A percentile compares a stretch with the other conserved stretches of the same genome.
Evolutionary conservation across 2,113 vertebrate species (phyloP).

Genomic region (Podarcis cretensis): DNA sequence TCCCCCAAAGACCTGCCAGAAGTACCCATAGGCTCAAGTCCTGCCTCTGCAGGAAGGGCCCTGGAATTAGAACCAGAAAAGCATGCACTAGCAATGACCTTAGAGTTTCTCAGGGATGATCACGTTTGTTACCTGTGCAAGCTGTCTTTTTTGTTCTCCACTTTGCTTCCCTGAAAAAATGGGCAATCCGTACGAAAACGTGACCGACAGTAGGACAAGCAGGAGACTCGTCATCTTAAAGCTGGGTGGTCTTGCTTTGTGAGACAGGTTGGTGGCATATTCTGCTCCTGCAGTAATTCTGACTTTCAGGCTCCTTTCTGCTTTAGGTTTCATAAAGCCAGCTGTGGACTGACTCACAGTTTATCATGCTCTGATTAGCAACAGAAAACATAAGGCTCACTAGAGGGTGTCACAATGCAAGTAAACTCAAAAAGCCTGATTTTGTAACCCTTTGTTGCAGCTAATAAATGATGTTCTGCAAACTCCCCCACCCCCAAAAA

Average conservation of each 20-base stretch:
- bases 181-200: conserved; percentile 53
- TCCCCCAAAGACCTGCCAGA: background rate
- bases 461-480: background rate
- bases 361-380: conserved; percentile 58
- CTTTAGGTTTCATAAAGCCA: conserved; percentile 37
- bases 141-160: conserved; percentile 39
- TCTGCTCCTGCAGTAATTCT: background rate
- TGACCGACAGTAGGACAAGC: conserved; percentile 28
- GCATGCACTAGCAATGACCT: background rate
- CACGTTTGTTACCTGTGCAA: conserved; percentile 70
- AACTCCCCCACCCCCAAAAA: background rate
- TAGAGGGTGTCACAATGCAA: conserved; percentile 30
- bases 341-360: conserved; percentile 65
- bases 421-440: conserved; percentile 27
- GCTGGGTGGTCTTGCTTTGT: background rate
- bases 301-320: fast-evolving
- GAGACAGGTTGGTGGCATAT: background rate
- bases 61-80: background rate
- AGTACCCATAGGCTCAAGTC: too few relatives aligned
- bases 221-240: conserved; percentile 61
- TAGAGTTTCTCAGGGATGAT: background rate
- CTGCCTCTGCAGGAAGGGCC: background rate
- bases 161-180: conserved; percentile 14
- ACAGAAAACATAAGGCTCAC: conserved; percentile 11
- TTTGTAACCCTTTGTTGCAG: conserved; percentile 32